Evolutionary conservation across 2,888 invertebrate species (phyloP), one percentile per base, ranked within the genome.

Genomic region (Lucinisca nassula): DNA sequence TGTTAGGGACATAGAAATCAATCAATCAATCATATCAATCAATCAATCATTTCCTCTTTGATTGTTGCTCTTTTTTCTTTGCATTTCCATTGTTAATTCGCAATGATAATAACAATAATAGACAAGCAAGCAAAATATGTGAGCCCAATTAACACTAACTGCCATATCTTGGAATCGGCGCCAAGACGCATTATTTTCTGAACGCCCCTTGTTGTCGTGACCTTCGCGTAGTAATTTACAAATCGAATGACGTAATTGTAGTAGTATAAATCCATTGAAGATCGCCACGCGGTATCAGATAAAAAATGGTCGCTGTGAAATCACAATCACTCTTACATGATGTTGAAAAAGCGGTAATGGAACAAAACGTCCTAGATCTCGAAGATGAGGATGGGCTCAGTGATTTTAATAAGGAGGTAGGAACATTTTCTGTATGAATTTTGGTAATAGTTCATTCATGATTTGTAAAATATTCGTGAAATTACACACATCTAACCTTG

Each of bases 401-500:
- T 17, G 67, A 21, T 2, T 67, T 67, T 6, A 24, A 67, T 6
- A 67, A 67, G 17, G 67, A 67, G 67, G 67, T 67, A 67, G 35
- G 67, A 67, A 17, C 24, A 32, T 35, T 67, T 67, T 35, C 67
- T 12, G 17, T 35, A 14, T 67, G 67, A 67, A 2, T 10, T 67
- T 67, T 67, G 67, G 17, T 35, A 35, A 35, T 30, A 1, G 8
- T 67, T 67, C 67, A 67, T 67, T 67, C 67, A 67, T 67, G 32
- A 67, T 67, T 35, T 67, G 32, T 67, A 35, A 32, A n/a, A 67
- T 67, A n/a, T 67, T 67, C 67, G 67, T 67, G 84, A 84, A 89
- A 85, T 85, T 74, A 84, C 84, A 81, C 73, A 75, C 84, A 76
- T 88, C 81, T 74, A 79, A 58, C 70, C 72, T 83, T 75, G 86